Evolutionary conservation across 2,888 invertebrate species (phyloP), one percentile per base, ranked within the genome.

Genomic region (Brachypalpus laphriformis): DNA sequence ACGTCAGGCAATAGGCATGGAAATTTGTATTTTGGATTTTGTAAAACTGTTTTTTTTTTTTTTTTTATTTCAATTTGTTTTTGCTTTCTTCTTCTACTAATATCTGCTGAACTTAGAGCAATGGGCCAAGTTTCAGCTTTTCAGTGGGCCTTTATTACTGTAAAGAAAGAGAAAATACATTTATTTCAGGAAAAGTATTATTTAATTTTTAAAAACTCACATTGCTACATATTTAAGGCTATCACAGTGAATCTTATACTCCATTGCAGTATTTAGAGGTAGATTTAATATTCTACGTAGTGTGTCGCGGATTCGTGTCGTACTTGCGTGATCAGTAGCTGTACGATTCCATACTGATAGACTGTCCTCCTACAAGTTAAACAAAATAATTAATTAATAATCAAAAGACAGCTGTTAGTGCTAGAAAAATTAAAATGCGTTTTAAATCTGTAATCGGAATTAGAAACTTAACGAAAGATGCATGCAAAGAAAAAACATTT

Each of bases 311-410:
- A 99, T 99, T 89, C 98, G 94, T 87, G 95, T 95, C 89, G 97
- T 98, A 87, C 97, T 97, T 87, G 94, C 94, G 90, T 95, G 94
- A 93, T 99, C 98, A 87, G 96, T 95, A 68, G 99, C 98, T 88
- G 97, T 98, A 92, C 97, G 95, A 93, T 99, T 99, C 99, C 99
- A 99, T 89, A 99, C 95, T 87, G 98, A 98, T 90, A 99, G 94
- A 91, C 98, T 96, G 91, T 98, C 99, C 93, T 99, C 99, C 97
- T 98, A 87, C 25, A 65, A 70, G 63, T 45, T 22, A 63, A 28
- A 56, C 4, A 11, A 54, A 54, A 37, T 22, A n/a, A 9, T 51
- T 68, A 78, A 25, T 56, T 28, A 9, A 28, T 51, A 22, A n/a
- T n/a, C n/a, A n/a, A 65, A 42, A 14, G 14, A 61, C 5, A 61